Evolutionary conservation across 2,888 invertebrate genomes (phyloP), one percentile per base, ranked within the genome.

Genomic region (Hybos culiciformis): DNA sequence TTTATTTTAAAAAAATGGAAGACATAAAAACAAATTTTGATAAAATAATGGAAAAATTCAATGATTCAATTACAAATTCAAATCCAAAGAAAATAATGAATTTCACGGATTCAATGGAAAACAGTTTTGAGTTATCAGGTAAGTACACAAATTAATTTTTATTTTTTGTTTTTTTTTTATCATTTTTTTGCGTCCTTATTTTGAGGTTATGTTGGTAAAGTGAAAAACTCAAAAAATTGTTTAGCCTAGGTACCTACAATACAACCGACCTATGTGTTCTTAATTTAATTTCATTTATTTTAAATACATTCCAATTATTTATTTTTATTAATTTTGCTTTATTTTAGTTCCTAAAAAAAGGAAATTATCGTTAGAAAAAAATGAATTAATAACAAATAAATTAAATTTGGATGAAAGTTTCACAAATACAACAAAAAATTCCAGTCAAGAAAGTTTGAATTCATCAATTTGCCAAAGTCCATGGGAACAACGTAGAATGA

Each of bases 401-500:
- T 37, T 26, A 6, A 59, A 55, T 12, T 18, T 39, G 1, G 40
- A 57, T 41, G 46, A 51, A 20, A 57, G 53, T 41, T 14, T 19
- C 4, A 45, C 40, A 9, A 21, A 41, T n/a, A n/a, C n/a, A n/a
- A n/a, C n/a, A n/a, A n/a, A n/a, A n/a, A 43, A 46, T 34, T 23
- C 29, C 23, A 44, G 42, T 12, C 37, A 39, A 7, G 47, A 44
- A 7, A 47, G 43, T 36, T 38, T 9, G 6, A 46, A 46, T 36
- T 34, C 43, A 5, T 47, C 44, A 24, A 12, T 36, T 19, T 36
- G 41, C 2, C 6, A 40, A 2, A 59, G 59, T 15, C 80, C 82
- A 0, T 78, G 80, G 73, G 80, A 83, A 60, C 64, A 72, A 5
- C 72, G 77, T 45, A 68, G 74, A 38, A 53, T 81, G 51, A 75